phyloP scores from a whole-genome alignment of 2,797 vertebrate genomes.

The Lophius americanus region DNA sequence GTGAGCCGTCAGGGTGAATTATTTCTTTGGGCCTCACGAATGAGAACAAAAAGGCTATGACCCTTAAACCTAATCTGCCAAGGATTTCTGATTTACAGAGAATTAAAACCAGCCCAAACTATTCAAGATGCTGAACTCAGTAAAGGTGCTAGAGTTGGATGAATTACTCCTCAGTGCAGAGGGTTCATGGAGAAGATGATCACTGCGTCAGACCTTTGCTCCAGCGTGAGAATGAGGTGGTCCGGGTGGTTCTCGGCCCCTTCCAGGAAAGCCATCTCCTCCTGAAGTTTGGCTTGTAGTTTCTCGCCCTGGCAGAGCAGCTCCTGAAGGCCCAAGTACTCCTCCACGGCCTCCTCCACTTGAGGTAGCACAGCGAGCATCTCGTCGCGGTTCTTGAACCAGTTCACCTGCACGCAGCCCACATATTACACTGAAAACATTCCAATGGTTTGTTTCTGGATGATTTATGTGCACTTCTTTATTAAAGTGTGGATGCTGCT shows the following conservation, averaged over 20 bases:
- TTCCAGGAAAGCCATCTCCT: conserved; percentile 93
- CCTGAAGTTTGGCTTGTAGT: conserved; percentile 89
- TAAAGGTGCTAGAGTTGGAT: background rate
- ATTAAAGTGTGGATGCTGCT: no score
- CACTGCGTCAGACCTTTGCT: conserved; percentile 83
- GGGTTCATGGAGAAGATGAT: background rate
- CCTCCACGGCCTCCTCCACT: conserved; percentile 90
- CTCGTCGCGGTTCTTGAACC: conserved; percentile 99
- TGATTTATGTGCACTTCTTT: no score
- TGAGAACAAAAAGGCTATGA: background rate
- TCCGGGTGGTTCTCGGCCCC: conserved; percentile 90
- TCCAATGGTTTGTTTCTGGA: background rate
- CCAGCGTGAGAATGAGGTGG: conserved; percentile 91
- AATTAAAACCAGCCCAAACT: no score
- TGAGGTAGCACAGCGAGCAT: conserved; percentile 94
- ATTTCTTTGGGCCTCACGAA: background rate
- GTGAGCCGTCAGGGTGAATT: background rate
- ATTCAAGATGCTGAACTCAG: no score
- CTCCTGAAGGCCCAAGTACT: conserved; percentile 92
- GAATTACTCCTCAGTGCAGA: no score
- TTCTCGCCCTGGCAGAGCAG: conserved; percentile 92
- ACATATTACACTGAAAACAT: background rate
- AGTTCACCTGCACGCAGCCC: conserved; percentile 88
- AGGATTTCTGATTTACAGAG: no score
- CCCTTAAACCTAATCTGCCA: no score